Evolutionary conservation across 2,797 vertebrate genomes (phyloP).

Genomic region (Platyrinchus mystaceus): DNA sequence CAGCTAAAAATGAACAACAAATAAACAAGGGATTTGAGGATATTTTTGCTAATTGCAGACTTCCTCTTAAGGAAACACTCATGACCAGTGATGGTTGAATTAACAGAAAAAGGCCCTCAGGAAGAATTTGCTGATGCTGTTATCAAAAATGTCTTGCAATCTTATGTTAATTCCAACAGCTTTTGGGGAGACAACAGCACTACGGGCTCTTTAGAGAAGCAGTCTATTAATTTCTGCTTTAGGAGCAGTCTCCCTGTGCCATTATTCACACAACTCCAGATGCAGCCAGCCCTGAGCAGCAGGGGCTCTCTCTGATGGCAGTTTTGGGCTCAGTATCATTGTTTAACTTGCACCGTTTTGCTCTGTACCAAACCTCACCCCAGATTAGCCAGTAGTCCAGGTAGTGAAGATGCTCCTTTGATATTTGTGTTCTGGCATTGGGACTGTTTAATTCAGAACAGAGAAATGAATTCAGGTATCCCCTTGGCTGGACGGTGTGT

Average conservation of each 20-base stretch:
- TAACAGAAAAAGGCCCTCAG: neutral
- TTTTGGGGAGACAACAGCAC: neutral
- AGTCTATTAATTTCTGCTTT: neutral
- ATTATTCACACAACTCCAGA: neutral
- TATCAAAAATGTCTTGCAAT: neutral
- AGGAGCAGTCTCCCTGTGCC: neutral
- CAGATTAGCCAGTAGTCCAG: no score
- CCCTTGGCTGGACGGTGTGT: neutral
- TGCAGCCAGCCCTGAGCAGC: neutral
- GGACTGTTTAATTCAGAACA: neutral
- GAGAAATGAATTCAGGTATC: neutral
- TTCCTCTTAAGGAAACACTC: neutral
- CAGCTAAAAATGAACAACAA: neutral
- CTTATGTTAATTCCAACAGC: neutral
- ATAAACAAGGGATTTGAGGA: neutral
- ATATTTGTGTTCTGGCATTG: neutral
- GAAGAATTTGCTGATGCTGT: neutral
- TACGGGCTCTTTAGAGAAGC: neutral
- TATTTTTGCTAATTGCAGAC: constrained; percentile 1
- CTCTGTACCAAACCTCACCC: neutral
- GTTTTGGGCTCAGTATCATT: neutral
- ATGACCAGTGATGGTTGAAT: neutral
- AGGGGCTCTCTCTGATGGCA: fast-evolving
- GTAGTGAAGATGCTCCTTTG: neutral
- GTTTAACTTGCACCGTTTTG: neutral